Evolutionary conservation across 2,113 vertebrate species (phyloP).

Genomic region (Synchiropus splendidus): DNA sequence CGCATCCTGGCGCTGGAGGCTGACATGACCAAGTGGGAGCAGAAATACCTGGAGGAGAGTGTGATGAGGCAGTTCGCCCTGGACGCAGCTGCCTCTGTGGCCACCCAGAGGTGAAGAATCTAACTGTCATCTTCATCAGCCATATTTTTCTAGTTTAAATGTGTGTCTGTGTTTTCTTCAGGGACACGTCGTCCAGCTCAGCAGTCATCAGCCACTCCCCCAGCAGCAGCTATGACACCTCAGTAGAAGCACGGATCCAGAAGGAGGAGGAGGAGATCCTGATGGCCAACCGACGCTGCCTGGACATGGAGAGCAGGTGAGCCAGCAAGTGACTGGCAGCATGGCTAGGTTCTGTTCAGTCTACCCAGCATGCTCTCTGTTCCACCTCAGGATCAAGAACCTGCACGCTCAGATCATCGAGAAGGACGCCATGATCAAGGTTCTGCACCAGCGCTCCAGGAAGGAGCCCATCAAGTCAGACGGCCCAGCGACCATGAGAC

Average conservation of each 20-base stretch:
- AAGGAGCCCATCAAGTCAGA: conserved; percentile 87
- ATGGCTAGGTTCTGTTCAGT: too few species aligned
- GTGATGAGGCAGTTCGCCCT: conserved; percentile 98
- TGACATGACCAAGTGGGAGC: conserved; percentile 99
- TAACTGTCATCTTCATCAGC: too few species aligned
- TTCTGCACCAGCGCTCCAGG: conserved; percentile 92
- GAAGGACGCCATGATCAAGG: conserved; percentile 99
- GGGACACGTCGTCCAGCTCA: conserved; percentile 75
- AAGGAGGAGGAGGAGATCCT: conserved; percentile 97
- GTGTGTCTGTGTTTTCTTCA: conserved; percentile 27
- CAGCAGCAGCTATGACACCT: conserved; percentile 89
- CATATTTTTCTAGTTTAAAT: too few species aligned
- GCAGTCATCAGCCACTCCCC: conserved; percentile 81
- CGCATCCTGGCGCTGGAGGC: conserved; percentile 93
- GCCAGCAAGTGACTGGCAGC: too few species aligned
- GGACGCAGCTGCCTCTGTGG: conserved; percentile 89
- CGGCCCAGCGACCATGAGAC: conserved; percentile 82
- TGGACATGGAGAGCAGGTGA: conserved; percentile 99
- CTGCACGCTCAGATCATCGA: conserved; percentile 98
- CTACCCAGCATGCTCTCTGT: too few species aligned
- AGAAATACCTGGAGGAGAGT: conserved; percentile 97
- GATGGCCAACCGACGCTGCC: conserved; percentile 91
- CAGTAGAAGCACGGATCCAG: conserved; percentile 90
- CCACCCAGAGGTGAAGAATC: conserved; percentile 87
- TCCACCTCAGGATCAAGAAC: conserved; percentile 81